Conservation (phyloP, 1,140 invertebrate genomes). For the Diorhabda sublineata region DNA sequence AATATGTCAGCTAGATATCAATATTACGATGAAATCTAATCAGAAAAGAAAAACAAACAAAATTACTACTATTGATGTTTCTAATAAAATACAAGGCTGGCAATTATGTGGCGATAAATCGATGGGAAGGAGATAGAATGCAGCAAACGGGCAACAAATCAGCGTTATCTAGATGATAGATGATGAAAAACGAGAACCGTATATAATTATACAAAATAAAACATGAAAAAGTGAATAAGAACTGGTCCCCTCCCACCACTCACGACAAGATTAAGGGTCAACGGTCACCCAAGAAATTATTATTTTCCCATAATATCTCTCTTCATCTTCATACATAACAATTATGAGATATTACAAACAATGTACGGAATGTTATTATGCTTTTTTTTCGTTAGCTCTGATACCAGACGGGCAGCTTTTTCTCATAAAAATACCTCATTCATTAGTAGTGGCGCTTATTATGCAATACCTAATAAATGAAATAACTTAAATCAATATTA, state of each 20-base stretch:
- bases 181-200: conserved; percentile 42
- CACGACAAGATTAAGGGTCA: conserved; percentile 38
- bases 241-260: conserved; percentile 38
- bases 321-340: conserved; percentile 34
- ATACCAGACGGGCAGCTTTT: not conserved
- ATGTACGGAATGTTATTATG: conserved; percentile 35
- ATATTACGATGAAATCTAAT: conserved; percentile 4
- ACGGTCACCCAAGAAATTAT: conserved; percentile 39
- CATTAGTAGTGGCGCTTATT: too few species aligned
- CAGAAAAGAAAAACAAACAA: conserved; percentile 17
- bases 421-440: too few species aligned
- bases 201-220: conserved; percentile 42
- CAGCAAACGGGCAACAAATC: conserved; percentile 35
- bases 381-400: conserved; percentile 21
- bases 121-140: conserved; percentile 38
- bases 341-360: conserved; percentile 39
- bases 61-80: conserved; percentile 19
- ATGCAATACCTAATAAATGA: too few species aligned
- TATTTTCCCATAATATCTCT: conserved; percentile 42
- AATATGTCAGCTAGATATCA: too few species aligned
- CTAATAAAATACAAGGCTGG: conserved; percentile 25
- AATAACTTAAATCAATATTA: too few species aligned
- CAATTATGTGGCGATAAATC: conserved; percentile 35
- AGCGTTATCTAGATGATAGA: conserved; percentile 42
- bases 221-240: conserved; percentile 30